A percentile compares a stretch with the other conserved stretches of the same genome.
Conservation (phyloP, 37 sponge, comb jelly and placozoan species). For the Dysidea cf. avara region DNA sequence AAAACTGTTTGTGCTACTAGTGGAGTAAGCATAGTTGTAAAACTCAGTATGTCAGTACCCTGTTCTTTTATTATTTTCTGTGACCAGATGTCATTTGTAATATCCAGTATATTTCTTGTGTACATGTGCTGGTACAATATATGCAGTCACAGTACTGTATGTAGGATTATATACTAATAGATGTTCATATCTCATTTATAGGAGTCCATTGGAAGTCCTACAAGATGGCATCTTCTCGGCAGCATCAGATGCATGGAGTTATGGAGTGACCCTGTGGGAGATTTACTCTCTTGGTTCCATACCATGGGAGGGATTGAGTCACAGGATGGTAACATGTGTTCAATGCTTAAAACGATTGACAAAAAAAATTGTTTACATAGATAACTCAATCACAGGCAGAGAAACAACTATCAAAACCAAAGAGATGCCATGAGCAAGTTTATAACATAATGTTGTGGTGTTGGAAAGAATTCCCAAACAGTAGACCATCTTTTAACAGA, state of each 20-base stretch:
- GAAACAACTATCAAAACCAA: conserved; percentile 31
- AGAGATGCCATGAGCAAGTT: conserved; percentile 32
- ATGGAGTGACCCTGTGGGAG: conserved; percentile 71
- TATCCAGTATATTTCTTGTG: too few species aligned
- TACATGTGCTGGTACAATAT: too few species aligned
- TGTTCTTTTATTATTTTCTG: too few species aligned
- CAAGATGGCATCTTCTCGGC: conserved; percentile 52
- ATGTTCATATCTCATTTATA: too few species aligned
- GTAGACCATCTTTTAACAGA: conserved; percentile 42
- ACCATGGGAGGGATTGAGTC: conserved; percentile 58
- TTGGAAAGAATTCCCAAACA: conserved; percentile 31
- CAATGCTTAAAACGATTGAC: too few species aligned
- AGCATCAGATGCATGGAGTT: conserved; percentile 78
- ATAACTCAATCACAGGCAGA: conserved; percentile 6
- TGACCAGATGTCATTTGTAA: too few species aligned
- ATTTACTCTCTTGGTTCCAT: conserved; percentile 49
- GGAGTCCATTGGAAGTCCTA: conserved; percentile 63
- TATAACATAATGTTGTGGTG: conserved; percentile 38
- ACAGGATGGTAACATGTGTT: conserved; percentile 29
- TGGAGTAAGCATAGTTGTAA: too few species aligned
- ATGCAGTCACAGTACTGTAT: too few species aligned
- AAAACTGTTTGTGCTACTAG: too few species aligned
- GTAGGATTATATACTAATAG: too few species aligned
- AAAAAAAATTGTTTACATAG: too few species aligned
- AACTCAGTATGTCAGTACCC: too few species aligned